A percentile compares a stretch with the other conserved stretches of the same genome.
phyloP scores from a whole-genome alignment of 2,797 vertebrate genomes.

The Balearica regulorum region DNA sequence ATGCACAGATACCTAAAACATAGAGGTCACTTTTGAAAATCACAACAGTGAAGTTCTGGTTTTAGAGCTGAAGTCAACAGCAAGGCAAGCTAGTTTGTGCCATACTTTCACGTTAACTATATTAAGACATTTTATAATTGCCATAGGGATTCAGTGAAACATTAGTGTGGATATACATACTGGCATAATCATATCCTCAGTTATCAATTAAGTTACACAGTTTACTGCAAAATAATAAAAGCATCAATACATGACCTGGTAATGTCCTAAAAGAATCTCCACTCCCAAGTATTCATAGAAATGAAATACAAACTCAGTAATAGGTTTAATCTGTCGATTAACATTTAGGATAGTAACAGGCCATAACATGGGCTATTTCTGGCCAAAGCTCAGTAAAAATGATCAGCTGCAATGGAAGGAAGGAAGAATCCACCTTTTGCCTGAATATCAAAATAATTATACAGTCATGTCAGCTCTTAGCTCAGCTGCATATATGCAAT shows the following conservation, averaged over 20 bases:
- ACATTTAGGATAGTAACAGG: not conserved
- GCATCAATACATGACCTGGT: not conserved
- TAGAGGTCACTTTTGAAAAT: not conserved
- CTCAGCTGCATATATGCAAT: not conserved
- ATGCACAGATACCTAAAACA: not conserved
- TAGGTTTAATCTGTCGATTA: not conserved
- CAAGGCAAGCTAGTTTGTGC: not conserved
- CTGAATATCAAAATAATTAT: not conserved
- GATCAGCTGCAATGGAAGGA: not conserved
- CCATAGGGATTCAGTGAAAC: too few relatives aligned
- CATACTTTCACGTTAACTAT: not conserved
- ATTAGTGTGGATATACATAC: not conserved
- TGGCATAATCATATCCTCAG: not conserved
- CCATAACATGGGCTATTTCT: not conserved
- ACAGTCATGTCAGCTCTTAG: not conserved
- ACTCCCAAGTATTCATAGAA: not conserved
- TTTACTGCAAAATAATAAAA: not conserved
- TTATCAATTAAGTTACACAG: not conserved
- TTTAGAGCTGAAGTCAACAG: not conserved
- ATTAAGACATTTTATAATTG: not conserved
- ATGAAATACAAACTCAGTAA: not conserved
- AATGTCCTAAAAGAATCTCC: not conserved
- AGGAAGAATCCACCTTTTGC: not conserved
- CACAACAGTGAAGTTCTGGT: fast-evolving
- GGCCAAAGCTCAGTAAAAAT: not conserved